Conservation (phyloP, 2,888 invertebrate species). For the Protophormia terraenovae region DNA sequence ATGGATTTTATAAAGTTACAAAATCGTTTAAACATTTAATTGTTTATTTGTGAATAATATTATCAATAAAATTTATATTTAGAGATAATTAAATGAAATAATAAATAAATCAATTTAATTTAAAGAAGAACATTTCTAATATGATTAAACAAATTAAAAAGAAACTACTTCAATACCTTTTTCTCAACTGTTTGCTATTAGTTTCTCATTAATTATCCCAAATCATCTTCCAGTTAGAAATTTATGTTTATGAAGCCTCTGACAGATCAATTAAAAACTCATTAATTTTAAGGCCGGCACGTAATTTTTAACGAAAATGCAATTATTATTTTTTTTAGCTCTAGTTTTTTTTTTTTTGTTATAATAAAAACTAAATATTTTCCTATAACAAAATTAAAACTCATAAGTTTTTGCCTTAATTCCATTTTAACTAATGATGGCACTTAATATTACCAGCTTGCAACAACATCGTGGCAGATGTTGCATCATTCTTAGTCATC, state of each 20-base stretch:
- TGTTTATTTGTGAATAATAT: no score
- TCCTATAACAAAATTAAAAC: constrained; percentile 65
- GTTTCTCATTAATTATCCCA: constrained; percentile 1
- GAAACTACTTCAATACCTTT: no score
- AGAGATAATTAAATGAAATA: no score
- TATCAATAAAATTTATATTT: no score
- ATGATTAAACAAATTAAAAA: no score
- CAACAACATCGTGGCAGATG: constrained; percentile 60
- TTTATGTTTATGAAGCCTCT: constrained; percentile 30
- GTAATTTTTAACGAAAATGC: constrained; percentile 35
- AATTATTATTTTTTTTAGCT: constrained; percentile 28
- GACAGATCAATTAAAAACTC: constrained; percentile 63
- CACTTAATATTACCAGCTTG: constrained; percentile 67
- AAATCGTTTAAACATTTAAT: no score
- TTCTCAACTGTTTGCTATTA: background rate
- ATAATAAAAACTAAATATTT: constrained; percentile 51
- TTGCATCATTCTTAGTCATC: constrained; percentile 53
- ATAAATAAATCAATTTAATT: no score
- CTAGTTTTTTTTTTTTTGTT: background rate
- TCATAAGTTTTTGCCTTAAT: constrained; percentile 67
- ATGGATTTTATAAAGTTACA: no score
- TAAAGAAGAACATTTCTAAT: no score
- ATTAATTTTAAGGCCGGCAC: constrained; percentile 51
- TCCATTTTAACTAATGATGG: constrained; percentile 68
- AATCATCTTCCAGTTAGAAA: constrained; percentile 5